Base-by-base conservation (phyloP, 1,140 invertebrate genomes). In the Acromyrmex heyeri region DNA sequence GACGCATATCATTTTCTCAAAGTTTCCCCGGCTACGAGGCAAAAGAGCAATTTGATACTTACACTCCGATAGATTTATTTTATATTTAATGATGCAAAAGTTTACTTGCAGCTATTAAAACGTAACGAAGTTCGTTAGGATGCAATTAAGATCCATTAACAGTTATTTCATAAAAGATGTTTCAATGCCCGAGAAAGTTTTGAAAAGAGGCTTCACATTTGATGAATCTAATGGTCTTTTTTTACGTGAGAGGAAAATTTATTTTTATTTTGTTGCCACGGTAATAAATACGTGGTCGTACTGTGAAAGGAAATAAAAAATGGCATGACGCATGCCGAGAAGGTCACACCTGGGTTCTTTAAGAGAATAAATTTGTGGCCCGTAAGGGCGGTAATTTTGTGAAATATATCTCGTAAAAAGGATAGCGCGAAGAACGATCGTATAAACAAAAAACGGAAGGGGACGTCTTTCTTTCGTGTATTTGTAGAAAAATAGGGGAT, bases 241-340 rank as follows among this genome's bases (percentile, higher is more conserved):
- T 34, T 73, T 7, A 16, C 14, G 79, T 10, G 8, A 2, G 3
- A 16, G 14, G 18, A 57, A 82, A 72, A 50, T 34, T 30, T 48
- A 73, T 44, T 53, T 34, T 30, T 48, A 73, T 44, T 53, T 79
- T 48, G 61, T 62, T n/a, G 12, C 8, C 34, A n/a, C 24, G 30
- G 12, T 83, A 72, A 83, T 24, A 70, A 50, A 83, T 82, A 82
- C 55, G 57, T n/a, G 27, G 18, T 73, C 44, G 53, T 77, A 53
- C 30, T 3, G 24, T 48, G 27, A 50, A 27, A 50, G 30, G 8
- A n/a, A 14, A 27, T 30, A 48, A 61, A 73, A 83, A 83, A 34
- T 44, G 38, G 4, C 69, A 3, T 73, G 65, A 72, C 53, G 27
- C 38, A 72, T 82, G 57, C 21, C 18, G 24, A 27, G 21, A 55